phyloP scores from a whole-genome alignment of 2,888 invertebrate species.

The Pandemis heparana region DNA sequence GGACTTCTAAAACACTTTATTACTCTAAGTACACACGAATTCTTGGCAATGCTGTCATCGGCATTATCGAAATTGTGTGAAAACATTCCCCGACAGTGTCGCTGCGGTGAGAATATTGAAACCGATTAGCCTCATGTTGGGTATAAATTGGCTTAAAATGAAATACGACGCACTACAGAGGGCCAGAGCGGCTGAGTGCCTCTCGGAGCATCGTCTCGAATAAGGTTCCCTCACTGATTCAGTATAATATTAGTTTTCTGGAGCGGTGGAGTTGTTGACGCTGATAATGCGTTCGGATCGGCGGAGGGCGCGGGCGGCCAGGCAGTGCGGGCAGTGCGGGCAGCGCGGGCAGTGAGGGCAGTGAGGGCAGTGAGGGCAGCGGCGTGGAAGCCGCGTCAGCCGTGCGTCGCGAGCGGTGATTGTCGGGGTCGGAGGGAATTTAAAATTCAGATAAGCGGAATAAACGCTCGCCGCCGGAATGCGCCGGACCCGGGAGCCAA shows the following conservation, averaged over 20 bases:
- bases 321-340: not conserved
- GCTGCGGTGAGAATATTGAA: not conserved
- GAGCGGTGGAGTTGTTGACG: conserved; percentile 1
- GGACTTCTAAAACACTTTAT: conserved; percentile 34
- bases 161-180: not conserved
- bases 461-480: conserved; percentile 67
- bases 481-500: conserved; percentile 45
- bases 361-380: conserved; percentile 30
- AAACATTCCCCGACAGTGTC: conserved; percentile 15
- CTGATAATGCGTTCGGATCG: not conserved
- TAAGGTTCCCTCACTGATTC: not conserved
- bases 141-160: not conserved
- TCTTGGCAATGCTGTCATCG: conserved; percentile 35
- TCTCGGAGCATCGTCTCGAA: not conserved
- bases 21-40: conserved; percentile 34
- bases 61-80: conserved; percentile 40
- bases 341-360: conserved; percentile 21
- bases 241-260: not conserved
- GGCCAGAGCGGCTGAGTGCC: not conserved
- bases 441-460: conserved; percentile 83
- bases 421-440: conserved; percentile 58
- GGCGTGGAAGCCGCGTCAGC: conserved; percentile 36
- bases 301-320: conserved; percentile 19
- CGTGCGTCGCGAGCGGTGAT: conserved; percentile 26
- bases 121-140: not conserved